A percentile compares a stretch with the other conserved stretches of the same genome.
Conservation (phyloP, 2,888 invertebrate species). For the Allophyes oxyacanthae region DNA sequence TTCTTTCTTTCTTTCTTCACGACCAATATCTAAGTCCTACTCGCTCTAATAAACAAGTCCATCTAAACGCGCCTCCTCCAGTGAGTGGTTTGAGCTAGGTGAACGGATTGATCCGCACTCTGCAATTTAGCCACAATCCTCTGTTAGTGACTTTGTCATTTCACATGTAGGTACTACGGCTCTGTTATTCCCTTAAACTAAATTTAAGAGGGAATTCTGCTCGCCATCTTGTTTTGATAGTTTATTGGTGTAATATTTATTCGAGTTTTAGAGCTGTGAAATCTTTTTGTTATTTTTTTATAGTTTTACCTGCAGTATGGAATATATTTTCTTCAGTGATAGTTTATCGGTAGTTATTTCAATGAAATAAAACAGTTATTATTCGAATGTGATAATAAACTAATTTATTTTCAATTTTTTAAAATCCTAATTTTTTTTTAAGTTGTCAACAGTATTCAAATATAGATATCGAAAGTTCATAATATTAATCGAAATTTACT, state of each 20-base stretch:
- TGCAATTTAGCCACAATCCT: constrained; percentile 75
- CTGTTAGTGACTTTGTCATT: constrained; percentile 65
- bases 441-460: too few relatives aligned
- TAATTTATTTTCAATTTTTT: too few relatives aligned
- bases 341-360: too few relatives aligned
- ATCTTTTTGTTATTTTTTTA: background rate
- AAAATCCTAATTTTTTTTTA: too few relatives aligned
- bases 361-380: too few relatives aligned
- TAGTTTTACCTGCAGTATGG: too few relatives aligned
- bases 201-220: constrained; percentile 1
- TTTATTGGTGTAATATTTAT: background rate
- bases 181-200: constrained; percentile 16
- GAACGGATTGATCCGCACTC: constrained; percentile 75
- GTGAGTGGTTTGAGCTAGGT: constrained; percentile 64
- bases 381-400: too few relatives aligned
- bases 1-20: too few relatives aligned
- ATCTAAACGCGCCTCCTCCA: constrained; percentile 51
- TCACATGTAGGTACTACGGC: constrained; percentile 33
- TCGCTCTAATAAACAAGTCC: constrained; percentile 39
- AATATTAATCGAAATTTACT: too few relatives aligned
- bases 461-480: too few relatives aligned
- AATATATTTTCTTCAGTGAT: background rate
- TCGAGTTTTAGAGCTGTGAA: background rate
- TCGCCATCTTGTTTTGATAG: background rate
- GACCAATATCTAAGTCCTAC: too few relatives aligned